Base-by-base conservation (phyloP, 2,888 invertebrate genomes). In the Prosopocoilus inquinatus region DNA sequence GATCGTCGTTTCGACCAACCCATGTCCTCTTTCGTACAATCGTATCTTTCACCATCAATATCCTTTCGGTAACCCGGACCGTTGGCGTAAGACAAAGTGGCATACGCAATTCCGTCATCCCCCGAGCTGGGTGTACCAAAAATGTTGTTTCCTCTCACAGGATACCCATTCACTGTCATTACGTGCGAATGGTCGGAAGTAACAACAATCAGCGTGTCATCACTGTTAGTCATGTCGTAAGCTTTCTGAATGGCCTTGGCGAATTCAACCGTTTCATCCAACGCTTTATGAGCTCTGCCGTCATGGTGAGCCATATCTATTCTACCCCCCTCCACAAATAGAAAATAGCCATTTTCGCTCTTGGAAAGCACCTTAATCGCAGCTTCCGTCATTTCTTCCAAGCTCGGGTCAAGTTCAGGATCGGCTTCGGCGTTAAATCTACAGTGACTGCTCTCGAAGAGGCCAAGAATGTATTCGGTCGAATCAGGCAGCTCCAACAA, bases 231-330 rank as follows among this genome's bases (percentile, higher is more conserved):
- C 88, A 64, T 76, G 78, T 58, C 81, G 69, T 9, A 90, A 80
- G 1, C 94, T 88, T 62, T 86, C 82, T 70, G 64, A 20, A 75
- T 64, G 0, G 75, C 74, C 55, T 71, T 71, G 55, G 33, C 87
- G 82, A 91, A 85, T 68, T 90, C 88, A 0, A 90, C 80, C 0
- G 91, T 89, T 71, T 94, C 94, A 64, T 89, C 86, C 0, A 94
- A 73, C 0, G 94, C 90, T 33, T 83, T 80, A 34, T 80, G 81
- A 0, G 88, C 88, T 46, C 76, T 75, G 50, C 81, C 86, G 13
- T 81, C 82, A 71, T 94, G 94, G 70, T 91, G 90, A 0, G 86
- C 91, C 62, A 86, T 85, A 74, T 91, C 90, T 60, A 91, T 91
- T 68, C 85, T 80, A 1, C 87, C 87, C 56, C 89, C 89, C 80